A percentile compares a stretch with the other conserved stretches of the same genome.
These are phyloP conservation scores for Podargus strigoides DNA, from an alignment of 2,797 vertebrate species.

Conservation along the genomic window DNA sequence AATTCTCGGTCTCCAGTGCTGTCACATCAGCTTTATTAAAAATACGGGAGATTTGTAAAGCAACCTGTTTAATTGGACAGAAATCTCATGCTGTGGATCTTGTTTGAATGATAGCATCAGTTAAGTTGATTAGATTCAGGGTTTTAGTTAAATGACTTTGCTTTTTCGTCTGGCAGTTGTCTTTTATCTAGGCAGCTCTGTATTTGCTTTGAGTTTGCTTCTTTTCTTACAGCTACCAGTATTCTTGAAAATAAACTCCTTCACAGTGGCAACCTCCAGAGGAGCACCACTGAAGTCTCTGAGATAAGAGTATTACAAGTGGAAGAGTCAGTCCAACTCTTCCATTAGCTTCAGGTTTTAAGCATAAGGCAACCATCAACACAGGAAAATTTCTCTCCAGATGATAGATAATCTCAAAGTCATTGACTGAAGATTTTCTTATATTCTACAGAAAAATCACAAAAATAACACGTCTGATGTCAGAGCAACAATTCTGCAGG, in stretches of 20 bases:
- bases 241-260: background rate
- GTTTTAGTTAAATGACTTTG: background rate
- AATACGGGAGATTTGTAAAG: background rate
- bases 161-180: background rate
- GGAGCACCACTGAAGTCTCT: background rate
- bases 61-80: background rate
- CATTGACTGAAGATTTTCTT: background rate
- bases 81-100: background rate
- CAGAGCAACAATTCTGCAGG: background rate
- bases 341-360: background rate
- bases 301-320: background rate
- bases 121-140: background rate
- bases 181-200: background rate
- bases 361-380: background rate
- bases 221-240: background rate
- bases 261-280: background rate
- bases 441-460: background rate
- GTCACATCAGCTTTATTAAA: background rate
- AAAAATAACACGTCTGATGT: background rate
- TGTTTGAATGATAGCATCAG: background rate
- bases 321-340: background rate
- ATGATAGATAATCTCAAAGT: background rate
- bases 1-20: background rate
- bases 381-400: background rate
- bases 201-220: background rate